Evolutionary conservation across 2,888 invertebrate species (phyloP).

Genomic region (Ichneumoninae sp.): DNA sequence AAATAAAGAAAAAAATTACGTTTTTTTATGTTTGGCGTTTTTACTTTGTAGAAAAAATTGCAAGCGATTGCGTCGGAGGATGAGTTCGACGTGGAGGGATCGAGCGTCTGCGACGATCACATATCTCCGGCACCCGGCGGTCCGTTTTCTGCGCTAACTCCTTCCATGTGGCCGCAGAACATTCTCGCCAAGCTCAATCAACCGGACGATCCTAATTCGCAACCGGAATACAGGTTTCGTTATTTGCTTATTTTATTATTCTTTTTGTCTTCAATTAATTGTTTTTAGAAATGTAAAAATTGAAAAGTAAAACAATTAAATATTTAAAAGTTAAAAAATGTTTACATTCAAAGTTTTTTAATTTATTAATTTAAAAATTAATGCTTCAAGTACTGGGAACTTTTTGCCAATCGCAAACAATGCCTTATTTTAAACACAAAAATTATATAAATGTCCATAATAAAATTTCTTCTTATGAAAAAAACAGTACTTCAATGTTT

Average conservation of each 20-base stretch:
- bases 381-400: too few relatives aligned
- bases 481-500: too few relatives aligned
- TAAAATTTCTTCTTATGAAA: too few relatives aligned
- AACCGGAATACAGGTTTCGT: constrained; percentile 88
- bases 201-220: constrained; percentile 91
- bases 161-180: constrained; percentile 99
- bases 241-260: background rate
- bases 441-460: too few relatives aligned
- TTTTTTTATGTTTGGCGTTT: background rate
- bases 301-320: too few relatives aligned
- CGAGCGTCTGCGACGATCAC: constrained; percentile 90
- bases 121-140: constrained; percentile 93
- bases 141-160: constrained; percentile 96
- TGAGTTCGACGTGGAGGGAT: constrained; percentile 88
- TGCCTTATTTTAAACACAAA: too few relatives aligned
- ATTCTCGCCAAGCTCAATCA: constrained; percentile 93
- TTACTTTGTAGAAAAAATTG: constrained; percentile 88
- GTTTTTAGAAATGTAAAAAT: background rate
- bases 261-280: too few relatives aligned
- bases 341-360: too few relatives aligned
- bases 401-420: too few relatives aligned
- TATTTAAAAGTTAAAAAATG: too few relatives aligned
- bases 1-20: background rate
- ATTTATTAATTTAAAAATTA: too few relatives aligned
- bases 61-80: constrained; percentile 92